phyloP scores from a whole-genome alignment of 1,140 invertebrate genomes.

The Brachionus asplanchnoidis region DNA sequence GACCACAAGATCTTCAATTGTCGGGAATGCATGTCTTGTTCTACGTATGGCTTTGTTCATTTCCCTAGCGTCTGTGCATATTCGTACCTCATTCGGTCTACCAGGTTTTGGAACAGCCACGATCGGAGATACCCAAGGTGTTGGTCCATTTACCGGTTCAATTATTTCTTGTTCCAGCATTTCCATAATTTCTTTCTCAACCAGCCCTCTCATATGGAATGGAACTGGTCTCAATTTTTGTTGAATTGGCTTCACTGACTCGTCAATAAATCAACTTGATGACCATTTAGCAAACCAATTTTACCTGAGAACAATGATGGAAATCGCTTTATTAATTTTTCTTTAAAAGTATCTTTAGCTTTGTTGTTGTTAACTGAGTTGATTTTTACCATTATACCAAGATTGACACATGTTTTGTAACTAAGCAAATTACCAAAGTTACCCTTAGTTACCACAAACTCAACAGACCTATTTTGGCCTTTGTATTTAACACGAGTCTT shows the following conservation, averaged over 20 bases:
- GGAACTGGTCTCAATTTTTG: too few species aligned
- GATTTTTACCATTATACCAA: not conserved
- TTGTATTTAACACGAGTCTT: not conserved
- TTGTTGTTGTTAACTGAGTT: not conserved
- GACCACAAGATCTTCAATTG: too few species aligned
- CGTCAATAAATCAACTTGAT: too few species aligned
- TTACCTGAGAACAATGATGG: too few species aligned
- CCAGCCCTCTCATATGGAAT: not conserved
- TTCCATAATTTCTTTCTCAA: not conserved
- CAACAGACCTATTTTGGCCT: not conserved
- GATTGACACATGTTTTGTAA: not conserved
- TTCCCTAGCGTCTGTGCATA: not conserved
- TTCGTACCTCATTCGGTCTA: conserved; percentile 15
- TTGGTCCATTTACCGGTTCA: conserved; percentile 45
- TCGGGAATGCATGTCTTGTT: too few species aligned
- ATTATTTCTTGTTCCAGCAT: conserved; percentile 45
- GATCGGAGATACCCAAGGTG: conserved; percentile 48
- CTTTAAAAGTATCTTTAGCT: not conserved
- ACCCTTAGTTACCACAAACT: not conserved
- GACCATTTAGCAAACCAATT: too few species aligned
- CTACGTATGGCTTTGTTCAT: too few species aligned
- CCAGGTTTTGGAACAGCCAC: conserved; percentile 47
- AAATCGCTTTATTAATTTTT: not conserved
- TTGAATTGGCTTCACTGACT: too few species aligned
- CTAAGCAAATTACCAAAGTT: conserved; percentile 12